Evolutionary conservation across 2,113 vertebrate genomes (phyloP).

Genomic region (Speoplatyrhinus poulsoni): DNA sequence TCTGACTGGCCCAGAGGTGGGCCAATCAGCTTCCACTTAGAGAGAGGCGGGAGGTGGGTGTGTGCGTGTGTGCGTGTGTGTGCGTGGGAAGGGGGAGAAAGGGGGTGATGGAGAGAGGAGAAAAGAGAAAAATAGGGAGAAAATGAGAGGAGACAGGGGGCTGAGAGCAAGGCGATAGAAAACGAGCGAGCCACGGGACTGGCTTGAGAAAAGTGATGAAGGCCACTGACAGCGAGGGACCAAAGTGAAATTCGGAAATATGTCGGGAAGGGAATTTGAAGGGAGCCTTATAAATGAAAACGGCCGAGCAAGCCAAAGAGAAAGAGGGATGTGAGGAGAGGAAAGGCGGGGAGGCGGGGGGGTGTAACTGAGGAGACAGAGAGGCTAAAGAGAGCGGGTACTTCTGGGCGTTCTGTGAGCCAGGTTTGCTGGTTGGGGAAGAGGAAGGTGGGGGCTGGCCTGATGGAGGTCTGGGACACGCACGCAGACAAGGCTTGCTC

Average conservation of each 20-base stretch:
- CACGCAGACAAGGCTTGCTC: slow-evolving; percentile 60
- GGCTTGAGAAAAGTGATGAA: slow-evolving; percentile 5
- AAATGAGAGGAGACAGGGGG: slow-evolving; percentile 9
- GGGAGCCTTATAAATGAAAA: slow-evolving; percentile 17
- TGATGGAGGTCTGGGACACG: slow-evolving; percentile 59
- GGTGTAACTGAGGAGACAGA: not conserved
- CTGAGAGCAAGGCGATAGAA: slow-evolving; percentile 3
- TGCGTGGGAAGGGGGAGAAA: not conserved
- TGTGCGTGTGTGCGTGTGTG: not conserved
- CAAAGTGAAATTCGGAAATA: slow-evolving; percentile 4
- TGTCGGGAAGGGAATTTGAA: slow-evolving; percentile 2
- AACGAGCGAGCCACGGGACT: slow-evolving; percentile 7
- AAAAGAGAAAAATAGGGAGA: not conserved
- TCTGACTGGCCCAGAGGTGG: slow-evolving; percentile 34
- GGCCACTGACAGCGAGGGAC: not conserved
- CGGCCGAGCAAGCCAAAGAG: not conserved
- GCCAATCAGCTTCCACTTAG: slow-evolving; percentile 30
- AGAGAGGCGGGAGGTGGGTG: slow-evolving; percentile 9
- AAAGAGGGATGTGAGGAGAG: slow-evolving; percentile 15
- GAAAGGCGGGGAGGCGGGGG: not conserved
- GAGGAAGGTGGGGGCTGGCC: slow-evolving; percentile 63
- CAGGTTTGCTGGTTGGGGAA: slow-evolving; percentile 64
- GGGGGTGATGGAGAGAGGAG: not conserved
- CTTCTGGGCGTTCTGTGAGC: slow-evolving; percentile 71
- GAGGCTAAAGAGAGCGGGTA: slow-evolving; percentile 51